Base-by-base conservation (phyloP, 2,113 vertebrate species). In the Cyanistes caeruleus region DNA sequence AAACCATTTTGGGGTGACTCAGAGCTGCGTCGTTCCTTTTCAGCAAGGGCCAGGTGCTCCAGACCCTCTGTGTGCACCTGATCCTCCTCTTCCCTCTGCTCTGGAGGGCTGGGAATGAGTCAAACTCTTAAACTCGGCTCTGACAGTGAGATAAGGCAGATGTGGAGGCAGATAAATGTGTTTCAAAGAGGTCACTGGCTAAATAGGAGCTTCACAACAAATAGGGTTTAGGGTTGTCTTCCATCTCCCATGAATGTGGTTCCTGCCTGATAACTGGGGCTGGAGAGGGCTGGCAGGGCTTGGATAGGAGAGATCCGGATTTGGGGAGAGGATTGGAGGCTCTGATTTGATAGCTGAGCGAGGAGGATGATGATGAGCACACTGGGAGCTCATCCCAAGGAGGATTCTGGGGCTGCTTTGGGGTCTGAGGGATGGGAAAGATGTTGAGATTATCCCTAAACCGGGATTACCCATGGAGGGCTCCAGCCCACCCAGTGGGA, bases 131-230 rank as follows among this genome's bases (percentile, higher is more conserved):
- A 74, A 44, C 59, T 46, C 3, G 12, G 80, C 21, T 93, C 87
- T 94, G 89, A 24, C 87, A 67, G 4, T 3, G 85, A 95, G 93
- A 95, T 94, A 89, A 94, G 94, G 10, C 77, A 95, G 95, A 95
- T 97, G 76, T 1, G 25, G 87, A 64, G 84, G 76, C 76, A 93
- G 93, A 97, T 97, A 93, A 90, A n/a, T 27, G 59, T 2, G 15
- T 75, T 96, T 95, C 96, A 78, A 81, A 96, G 90, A 88, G 72
- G 87, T 84, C 91, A 35, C 84, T 3, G 4, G 56, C 79, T 90
- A 75, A 93, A 92, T 11, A 52, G 79, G 72, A 97, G 84, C 90
- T 88, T 28, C 68, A 70, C 56, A 88, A 81, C 60, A 72, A 81
- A 59, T 18, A 31, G 3, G 17, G 35, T 25, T 74, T 18, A 31